Evolutionary conservation across 2,888 invertebrate genomes (phyloP), one percentile per base, ranked within the genome.

Genomic region (Coremacera marginata): DNA sequence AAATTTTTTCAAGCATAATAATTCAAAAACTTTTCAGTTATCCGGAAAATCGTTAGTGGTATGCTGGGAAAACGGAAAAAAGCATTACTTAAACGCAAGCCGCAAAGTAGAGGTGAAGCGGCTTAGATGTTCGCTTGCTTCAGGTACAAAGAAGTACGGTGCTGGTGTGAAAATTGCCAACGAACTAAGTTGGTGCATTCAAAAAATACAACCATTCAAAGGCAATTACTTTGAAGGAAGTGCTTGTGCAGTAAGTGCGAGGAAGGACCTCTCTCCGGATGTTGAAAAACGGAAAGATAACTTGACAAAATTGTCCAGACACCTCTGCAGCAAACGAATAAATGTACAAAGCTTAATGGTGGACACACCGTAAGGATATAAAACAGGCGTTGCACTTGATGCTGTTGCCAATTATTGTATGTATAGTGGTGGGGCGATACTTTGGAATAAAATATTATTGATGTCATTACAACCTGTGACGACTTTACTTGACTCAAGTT

Each of bases 211-310:
- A 52, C 55, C 37, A 65, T 74, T 74, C 67, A 67, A 55, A 55
- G 67, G 65, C 74, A 84, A 84, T 84, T 84, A 84, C 84, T 85
- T 85, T 83, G 84, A 84, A 85, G 83, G 84, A 85, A 84, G 83
- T 85, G 84, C 82, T 83, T 83, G 63, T 22, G 57, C 44, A 16
- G 60, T 34, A 55, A 65, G 74, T 55, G 67, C 52, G 52, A 65
- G 73, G 22, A 44, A 44, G 14, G 7, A 63, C 63, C 22, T 67
- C 1, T 2, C 25, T 3, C 22, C 44, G 44, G 67, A 67, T 44
- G 49, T 49, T 44, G 49, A 3, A 19, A 19, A 19, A 25, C 25
- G 5, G 57, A 19, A 57, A 25, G 19, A 57, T 57, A 57, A 19
- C 19, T 57, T 57, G 25, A 60, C 44, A 44, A 44, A 44, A 44